These are phyloP conservation scores for Dasypogon diadema DNA, from an alignment of 2,888 invertebrate genomes.

Conservation along the genomic window DNA sequence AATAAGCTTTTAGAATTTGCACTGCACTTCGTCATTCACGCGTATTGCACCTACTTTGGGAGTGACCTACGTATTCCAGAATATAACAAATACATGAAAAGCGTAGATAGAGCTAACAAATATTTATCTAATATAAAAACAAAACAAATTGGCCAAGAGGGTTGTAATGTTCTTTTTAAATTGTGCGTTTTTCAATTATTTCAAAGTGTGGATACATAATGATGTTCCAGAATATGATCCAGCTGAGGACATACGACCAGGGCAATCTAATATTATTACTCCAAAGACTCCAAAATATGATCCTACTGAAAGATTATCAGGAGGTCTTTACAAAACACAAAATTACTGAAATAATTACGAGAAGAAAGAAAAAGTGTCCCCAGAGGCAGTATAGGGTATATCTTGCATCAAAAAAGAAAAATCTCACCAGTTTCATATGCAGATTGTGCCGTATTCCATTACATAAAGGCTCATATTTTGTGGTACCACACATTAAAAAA, in stretches of 20 bases:
- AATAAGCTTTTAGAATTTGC: no score
- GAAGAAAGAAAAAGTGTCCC: neutral
- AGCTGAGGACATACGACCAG: neutral
- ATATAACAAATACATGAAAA: neutral
- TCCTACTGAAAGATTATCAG: constrained; percentile 18
- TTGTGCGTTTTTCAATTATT: neutral
- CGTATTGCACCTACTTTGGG: no score
- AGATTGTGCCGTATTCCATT: neutral
- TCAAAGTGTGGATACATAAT: constrained; percentile 1
- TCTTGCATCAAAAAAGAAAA: constrained; percentile 1
- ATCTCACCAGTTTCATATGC: neutral
- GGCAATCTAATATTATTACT: neutral
- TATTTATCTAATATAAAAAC: neutral
- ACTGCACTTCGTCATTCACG: no score
- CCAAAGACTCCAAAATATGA: constrained; percentile 1
- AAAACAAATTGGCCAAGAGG: neutral
- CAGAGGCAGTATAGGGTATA: neutral
- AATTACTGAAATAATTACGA: neutral
- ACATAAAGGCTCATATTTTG: neutral
- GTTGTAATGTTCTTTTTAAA: constrained; percentile 1
- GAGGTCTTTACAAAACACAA: neutral
- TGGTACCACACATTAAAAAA: neutral
- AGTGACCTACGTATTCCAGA: no score
- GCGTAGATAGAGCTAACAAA: neutral
- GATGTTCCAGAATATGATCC: constrained; percentile 3